Evolutionary conservation across 2,888 invertebrate species (phyloP).

Genomic region (Cactoblastis cactorum): DNA sequence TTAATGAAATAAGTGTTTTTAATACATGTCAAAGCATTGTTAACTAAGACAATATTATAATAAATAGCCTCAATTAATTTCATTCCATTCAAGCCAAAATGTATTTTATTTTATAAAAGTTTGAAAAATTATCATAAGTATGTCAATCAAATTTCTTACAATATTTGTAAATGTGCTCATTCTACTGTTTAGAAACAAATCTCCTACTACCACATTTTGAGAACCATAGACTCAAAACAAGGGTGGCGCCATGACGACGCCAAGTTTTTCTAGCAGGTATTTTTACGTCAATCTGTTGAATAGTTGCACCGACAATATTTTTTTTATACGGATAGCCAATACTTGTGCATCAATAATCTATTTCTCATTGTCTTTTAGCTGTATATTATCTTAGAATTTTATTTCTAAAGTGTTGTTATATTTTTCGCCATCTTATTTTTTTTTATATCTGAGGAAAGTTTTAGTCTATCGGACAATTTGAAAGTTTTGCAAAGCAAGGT

Average conservation of each 20-base stretch:
- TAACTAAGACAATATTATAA: no score
- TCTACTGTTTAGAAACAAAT: no score
- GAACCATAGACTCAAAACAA: constrained; percentile 31
- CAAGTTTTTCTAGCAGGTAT: constrained; percentile 54
- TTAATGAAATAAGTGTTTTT: no score
- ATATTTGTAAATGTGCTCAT: no score
- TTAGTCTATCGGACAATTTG: constrained; percentile 52
- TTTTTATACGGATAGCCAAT: neutral
- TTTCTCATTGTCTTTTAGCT: neutral
- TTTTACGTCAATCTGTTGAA: constrained; percentile 33
- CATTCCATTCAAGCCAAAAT: no score
- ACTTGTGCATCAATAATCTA: neutral
- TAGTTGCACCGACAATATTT: constrained; percentile 27
- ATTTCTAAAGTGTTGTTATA: constrained; percentile 3
- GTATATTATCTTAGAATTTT: neutral
- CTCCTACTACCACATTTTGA: constrained; percentile 48
- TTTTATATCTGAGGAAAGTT: constrained; percentile 24
- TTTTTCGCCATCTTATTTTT: constrained; percentile 19
- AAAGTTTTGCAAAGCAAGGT: constrained; percentile 71
- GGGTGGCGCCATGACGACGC: constrained; percentile 60
- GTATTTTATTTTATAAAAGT: no score
- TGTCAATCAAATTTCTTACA: no score
- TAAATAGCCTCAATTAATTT: no score
- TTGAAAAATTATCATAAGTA: no score
- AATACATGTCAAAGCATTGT: no score